Conservation (phyloP, 2,113 vertebrate species). For the Vanacampus margaritifer region DNA sequence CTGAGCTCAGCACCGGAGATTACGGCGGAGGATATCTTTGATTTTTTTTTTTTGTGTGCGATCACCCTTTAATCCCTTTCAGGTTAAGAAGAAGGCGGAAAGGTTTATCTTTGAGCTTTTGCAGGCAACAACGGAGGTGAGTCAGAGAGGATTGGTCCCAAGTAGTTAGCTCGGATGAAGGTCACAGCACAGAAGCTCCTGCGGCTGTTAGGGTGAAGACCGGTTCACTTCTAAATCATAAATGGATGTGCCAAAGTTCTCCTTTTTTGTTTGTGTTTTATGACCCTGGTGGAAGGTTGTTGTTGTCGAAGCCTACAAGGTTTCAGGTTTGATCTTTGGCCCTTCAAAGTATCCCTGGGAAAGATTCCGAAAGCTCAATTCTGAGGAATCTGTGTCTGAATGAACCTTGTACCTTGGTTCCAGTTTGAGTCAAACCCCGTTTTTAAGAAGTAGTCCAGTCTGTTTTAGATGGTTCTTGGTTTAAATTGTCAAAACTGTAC, state of each 20-base stretch:
- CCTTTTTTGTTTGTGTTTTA: too few species aligned
- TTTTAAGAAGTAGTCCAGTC: not conserved
- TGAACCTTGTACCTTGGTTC: too few species aligned
- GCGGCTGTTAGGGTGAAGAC: conserved; percentile 20
- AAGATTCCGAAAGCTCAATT: too few species aligned
- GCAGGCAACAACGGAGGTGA: conserved; percentile 16
- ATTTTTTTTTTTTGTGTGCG: conserved; percentile 17
- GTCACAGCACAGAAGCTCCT: conserved; percentile 23
- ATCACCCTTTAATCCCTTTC: conserved; percentile 47
- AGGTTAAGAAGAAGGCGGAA: conserved; percentile 42
- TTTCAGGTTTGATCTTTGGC: too few species aligned
- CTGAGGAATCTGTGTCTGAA: too few species aligned
- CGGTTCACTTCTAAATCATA: conserved; percentile 15
- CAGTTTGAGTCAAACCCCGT: too few species aligned
- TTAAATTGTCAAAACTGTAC: too few species aligned
- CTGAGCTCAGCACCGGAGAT: conserved; percentile 55
- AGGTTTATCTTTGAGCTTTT: conserved; percentile 32
- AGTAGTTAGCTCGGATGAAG: conserved; percentile 30
- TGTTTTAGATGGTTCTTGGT: too few species aligned
- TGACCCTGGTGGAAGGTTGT: not conserved
- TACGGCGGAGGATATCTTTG: conserved; percentile 47
- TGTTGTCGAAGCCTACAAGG: too few species aligned
- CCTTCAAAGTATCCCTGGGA: too few species aligned
- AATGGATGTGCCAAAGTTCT: too few species aligned
- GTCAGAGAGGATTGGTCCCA: conserved; percentile 10